Evolutionary conservation across 1,140 invertebrate species (phyloP).

Genomic region (Eumeta japonica): DNA sequence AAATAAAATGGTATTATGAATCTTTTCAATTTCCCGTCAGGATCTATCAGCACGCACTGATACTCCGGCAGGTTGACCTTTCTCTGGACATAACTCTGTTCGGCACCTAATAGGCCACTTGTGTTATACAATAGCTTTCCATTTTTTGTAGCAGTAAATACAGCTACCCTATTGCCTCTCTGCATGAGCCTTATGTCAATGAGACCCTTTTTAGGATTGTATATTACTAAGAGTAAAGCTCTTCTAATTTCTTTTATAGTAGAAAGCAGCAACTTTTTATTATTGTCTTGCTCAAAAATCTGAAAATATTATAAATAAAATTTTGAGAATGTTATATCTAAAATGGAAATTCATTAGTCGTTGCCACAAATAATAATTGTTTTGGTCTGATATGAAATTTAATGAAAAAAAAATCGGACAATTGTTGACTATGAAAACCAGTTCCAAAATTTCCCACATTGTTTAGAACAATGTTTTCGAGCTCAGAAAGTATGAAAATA

Average conservation of each 20-base stretch:
- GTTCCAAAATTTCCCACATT: too few relatives aligned
- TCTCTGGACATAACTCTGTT: constrained; percentile 41
- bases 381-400: too few relatives aligned
- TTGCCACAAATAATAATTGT: too few relatives aligned
- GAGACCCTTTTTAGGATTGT: constrained; percentile 46
- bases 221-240: constrained; percentile 44
- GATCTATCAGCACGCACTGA: constrained; percentile 79
- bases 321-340: too few relatives aligned
- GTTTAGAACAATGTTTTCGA: too few relatives aligned
- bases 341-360: too few relatives aligned
- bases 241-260: constrained; percentile 37
- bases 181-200: constrained; percentile 56
- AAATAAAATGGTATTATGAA: constrained; percentile 88
- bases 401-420: too few relatives aligned
- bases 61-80: constrained; percentile 61
- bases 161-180: constrained; percentile 84
- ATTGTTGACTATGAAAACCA: too few relatives aligned
- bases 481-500: too few relatives aligned
- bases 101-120: constrained; percentile 73
- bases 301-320: constrained; percentile 20
- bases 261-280: constrained; percentile 40
- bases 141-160: constrained; percentile 84
- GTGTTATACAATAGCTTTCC: constrained; percentile 76
- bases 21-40: constrained; percentile 76
- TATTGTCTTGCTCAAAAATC: constrained; percentile 46